Evolutionary conservation across 2,888 invertebrate genomes (phyloP).

Genomic region (Rhingia campestris): DNA sequence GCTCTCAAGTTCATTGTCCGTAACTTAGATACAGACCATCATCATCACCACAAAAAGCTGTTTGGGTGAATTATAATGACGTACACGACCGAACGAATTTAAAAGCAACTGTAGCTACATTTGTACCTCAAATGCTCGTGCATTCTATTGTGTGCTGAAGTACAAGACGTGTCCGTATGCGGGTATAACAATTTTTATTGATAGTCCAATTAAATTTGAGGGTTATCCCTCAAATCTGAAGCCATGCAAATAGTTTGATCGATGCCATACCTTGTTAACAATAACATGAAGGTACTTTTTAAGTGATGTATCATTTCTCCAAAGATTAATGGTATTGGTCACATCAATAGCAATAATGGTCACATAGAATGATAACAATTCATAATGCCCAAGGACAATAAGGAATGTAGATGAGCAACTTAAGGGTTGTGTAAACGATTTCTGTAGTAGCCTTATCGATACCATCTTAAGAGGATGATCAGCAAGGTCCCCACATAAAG

Average conservation of each 20-base stretch:
- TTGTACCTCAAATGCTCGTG: too few relatives aligned
- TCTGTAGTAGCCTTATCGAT: too few relatives aligned
- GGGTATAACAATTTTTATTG: constrained; percentile 23
- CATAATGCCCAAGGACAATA: too few relatives aligned
- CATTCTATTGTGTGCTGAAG: neutral
- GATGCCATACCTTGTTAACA: constrained; percentile 17
- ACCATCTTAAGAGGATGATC: too few relatives aligned
- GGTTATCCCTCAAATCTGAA: constrained; percentile 16
- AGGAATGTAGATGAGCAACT: too few relatives aligned
- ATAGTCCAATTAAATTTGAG: constrained; percentile 28
- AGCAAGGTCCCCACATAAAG: too few relatives aligned
- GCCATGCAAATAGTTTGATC: constrained; percentile 27
- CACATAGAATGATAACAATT: too few relatives aligned
- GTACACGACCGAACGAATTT: constrained; percentile 7
- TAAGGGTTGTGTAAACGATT: too few relatives aligned
- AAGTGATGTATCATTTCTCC: constrained; percentile 25
- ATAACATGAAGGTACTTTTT: constrained; percentile 3
- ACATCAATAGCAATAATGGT: too few relatives aligned
- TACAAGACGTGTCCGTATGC: constrained; percentile 3
- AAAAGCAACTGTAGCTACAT: neutral
- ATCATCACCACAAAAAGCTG: neutral
- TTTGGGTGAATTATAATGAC: constrained; percentile 18
- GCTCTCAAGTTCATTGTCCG: constrained; percentile 25
- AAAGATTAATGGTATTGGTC: neutral
- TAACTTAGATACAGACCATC: neutral